Conservation (phyloP, 2,113 vertebrate genomes). For the Willisornis vidua region DNA sequence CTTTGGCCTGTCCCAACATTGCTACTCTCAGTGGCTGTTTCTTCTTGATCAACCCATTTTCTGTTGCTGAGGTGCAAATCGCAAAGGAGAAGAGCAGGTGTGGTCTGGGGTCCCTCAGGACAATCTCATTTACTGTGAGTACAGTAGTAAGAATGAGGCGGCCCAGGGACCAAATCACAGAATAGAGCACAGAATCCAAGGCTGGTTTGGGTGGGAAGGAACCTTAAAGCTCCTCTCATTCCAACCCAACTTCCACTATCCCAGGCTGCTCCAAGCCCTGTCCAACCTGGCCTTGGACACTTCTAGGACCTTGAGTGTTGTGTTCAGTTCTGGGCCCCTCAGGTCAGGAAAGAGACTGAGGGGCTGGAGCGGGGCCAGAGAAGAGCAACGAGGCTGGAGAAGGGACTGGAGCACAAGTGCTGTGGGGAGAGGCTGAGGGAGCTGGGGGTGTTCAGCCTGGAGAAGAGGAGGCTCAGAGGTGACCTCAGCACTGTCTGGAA, state of each 20-base stretch:
- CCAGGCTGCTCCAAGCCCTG: background rate
- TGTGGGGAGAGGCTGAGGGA: too few species aligned
- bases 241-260: background rate
- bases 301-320: too few species aligned
- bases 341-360: too few species aligned
- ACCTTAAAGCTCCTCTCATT: background rate
- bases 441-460: too few species aligned
- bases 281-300: background rate
- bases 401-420: too few species aligned
- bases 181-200: background rate
- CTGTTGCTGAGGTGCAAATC: background rate
- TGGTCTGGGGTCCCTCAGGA: background rate
- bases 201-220: background rate
- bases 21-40: rapidly evolving
- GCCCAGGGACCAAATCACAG: background rate
- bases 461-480: too few species aligned
- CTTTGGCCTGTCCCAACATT: rapidly evolving
- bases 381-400: too few species aligned
- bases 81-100: background rate
- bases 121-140: background rate
- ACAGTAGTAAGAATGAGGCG: background rate
- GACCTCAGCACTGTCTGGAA: too few species aligned
- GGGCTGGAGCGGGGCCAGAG: too few species aligned
- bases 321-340: too few species aligned
- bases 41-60: background rate